Evolutionary conservation across 2,797 vertebrate species (phyloP), one percentile per base, ranked within the genome.

Genomic region (Eupleurogrammus muticus): DNA sequence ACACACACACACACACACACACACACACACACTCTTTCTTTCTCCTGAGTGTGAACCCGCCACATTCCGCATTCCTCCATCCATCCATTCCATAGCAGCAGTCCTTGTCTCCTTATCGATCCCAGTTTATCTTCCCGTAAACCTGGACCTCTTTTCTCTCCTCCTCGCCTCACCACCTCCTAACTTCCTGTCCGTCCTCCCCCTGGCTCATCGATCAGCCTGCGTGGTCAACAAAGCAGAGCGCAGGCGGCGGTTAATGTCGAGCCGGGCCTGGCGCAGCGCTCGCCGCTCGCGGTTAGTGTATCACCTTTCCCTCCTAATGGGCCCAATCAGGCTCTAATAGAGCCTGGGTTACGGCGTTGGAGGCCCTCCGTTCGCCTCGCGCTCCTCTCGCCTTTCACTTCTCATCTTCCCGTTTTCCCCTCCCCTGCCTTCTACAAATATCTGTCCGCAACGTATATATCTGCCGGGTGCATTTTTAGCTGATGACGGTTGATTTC

Each of bases 81-180:
- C 85, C 82, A 81, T 76, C 59, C 77, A 70, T 59, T 72, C 79
- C 54, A 47, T 75, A 60, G 72, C 88, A 84, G 75, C 80, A 73
- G 74, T 72, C 78, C 79, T 82, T 83, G 78, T 83, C 86, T 90
- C 76, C 67, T 55, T 61, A 93, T 94, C 71, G 90, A 93, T 93
- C 84, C 67, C 21, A 19, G 77, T 81, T 91, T 90, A 90, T 90
- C 92, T 89, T 90, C 87, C 90, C 81, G 81, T 92, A 90, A 92
- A 91, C 81, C 80, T 81, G 80, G 79, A 75, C 63, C 68, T 77
- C 52, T 68, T 72, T 57, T 78, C 75, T 70, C 75, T 52, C 56
- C 65, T 60, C 49, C 68, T 66, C 69, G 3, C 71, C 70, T 62
- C 47, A 5, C 62, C 77, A 47, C 69, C 70, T 65, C 76, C 69